Evolutionary conservation across 2,888 invertebrate species (phyloP).

Genomic region (Encarsia formosa): DNA sequence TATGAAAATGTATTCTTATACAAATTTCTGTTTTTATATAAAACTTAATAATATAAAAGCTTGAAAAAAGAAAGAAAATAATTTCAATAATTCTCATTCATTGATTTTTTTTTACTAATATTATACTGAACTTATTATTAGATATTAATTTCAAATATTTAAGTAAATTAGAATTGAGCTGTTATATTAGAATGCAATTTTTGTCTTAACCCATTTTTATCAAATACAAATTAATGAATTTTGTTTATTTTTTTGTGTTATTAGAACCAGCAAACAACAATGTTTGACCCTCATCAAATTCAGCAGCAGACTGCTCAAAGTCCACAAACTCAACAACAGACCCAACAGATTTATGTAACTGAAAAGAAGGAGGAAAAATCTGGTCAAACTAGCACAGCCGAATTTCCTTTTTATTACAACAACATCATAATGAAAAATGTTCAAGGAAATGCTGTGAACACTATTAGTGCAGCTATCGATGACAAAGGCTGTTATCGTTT

Average conservation of each 20-base stretch:
- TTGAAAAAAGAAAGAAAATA: no score
- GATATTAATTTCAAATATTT: no score
- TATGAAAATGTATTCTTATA: no score
- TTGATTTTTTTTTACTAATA: no score
- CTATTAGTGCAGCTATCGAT: slow-evolving; percentile 50
- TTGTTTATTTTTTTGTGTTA: not conserved
- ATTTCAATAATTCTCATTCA: no score
- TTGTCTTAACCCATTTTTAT: no score
- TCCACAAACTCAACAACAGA: slow-evolving; percentile 56
- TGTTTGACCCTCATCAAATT: slow-evolving; percentile 53
- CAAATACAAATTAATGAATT: no score
- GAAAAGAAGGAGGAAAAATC: slow-evolving; percentile 49
- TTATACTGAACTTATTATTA: no score
- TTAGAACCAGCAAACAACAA: slow-evolving; percentile 32
- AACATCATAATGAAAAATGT: slow-evolving; percentile 55
- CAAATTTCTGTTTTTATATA: no score
- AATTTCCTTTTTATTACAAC: slow-evolving; percentile 55
- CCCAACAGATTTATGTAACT: slow-evolving; percentile 47
- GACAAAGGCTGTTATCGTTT: slow-evolving; percentile 54
- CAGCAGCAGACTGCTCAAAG: slow-evolving; percentile 65
- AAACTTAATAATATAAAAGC: no score
- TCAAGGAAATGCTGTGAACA: slow-evolving; percentile 49
- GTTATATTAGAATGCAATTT: no score
- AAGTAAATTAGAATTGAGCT: no score
- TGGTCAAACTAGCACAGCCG: slow-evolving; percentile 45